Percentiles rank a stretch among this genome's conserved stretches.
phyloP scores from a whole-genome alignment of 2,888 invertebrate genomes.

The Globia sparganii region DNA sequence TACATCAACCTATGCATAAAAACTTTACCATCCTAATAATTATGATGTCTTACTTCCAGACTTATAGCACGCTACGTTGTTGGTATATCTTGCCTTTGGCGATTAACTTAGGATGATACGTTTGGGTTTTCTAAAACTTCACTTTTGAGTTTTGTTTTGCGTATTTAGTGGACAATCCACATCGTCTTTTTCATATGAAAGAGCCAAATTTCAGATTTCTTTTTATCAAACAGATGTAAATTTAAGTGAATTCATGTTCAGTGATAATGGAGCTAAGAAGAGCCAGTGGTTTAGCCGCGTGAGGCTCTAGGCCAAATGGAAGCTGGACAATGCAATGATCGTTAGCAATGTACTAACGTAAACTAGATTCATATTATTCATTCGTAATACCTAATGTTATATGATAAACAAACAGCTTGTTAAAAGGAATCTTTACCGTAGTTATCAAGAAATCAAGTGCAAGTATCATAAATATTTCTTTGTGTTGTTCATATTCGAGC shows the following conservation, averaged over 20 bases:
- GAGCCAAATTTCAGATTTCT: background rate
- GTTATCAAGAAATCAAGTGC: background rate
- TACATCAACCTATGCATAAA: constrained; percentile 71
- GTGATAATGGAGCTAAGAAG: constrained; percentile 16
- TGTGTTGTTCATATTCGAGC: background rate
- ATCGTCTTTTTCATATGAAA: constrained; percentile 12
- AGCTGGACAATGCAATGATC: background rate
- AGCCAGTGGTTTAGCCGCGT: constrained; percentile 48
- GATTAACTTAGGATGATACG: background rate
- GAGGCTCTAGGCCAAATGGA: constrained; percentile 11
- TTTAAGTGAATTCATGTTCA: constrained; percentile 26
- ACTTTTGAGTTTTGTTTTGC: background rate
- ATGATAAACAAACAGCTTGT: background rate
- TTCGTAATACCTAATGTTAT: background rate
- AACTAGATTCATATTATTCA: background rate
- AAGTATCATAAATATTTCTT: background rate
- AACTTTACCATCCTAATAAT: constrained; percentile 57
- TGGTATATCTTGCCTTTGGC: constrained; percentile 4
- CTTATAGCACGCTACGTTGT: background rate
- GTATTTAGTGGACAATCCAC: background rate
- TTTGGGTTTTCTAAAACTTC: background rate
- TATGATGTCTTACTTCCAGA: constrained; percentile 30
- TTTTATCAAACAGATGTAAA: constrained; percentile 15
- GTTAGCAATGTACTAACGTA: constrained; percentile 9
- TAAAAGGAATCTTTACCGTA: background rate